Base-by-base conservation (phyloP, 1,140 invertebrate genomes). In the Protaetia brevitarsis region DNA sequence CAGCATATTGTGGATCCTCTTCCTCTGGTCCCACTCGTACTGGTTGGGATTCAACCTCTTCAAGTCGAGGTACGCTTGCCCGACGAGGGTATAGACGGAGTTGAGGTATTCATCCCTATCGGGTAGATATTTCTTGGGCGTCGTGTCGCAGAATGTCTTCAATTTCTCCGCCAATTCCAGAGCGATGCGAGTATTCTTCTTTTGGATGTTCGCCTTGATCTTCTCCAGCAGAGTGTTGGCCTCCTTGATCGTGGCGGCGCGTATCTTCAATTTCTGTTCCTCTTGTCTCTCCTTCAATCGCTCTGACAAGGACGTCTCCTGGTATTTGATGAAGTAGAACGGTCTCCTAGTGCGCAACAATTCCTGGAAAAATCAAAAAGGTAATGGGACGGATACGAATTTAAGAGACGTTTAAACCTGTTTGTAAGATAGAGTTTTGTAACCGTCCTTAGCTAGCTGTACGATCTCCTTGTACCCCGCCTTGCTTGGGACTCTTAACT, bases 241-340 rank as follows among this genome's bases (percentile, higher is more conserved):
- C 51, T 80, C 81, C 10, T 72, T 75, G 28, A 77, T 79, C 2
- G 79, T 78, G 6, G 77, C 77, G 60, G 79, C 73, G 56, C 81
- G 79, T 70, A 82, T 79, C 59, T 74, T 77, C 29, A 72, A 67
- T 11, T 82, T 69, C 23, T 82, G 74, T n/a, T 70, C 68, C 61
- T 80, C 75, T 28, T 80, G 79, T 60, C 81, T 79, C 23, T 76
- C 76, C 66, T 77, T 78, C 29, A 82, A 76, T 65, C 81, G 69
- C 62, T 78, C 79, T 1, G 81, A 81, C 56, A 80, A 75, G 6
- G 76, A 78, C 28, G 80, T 81, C 71, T 84, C 82, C 23, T 82
- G 77, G 65, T 81, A 77, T 76, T 82, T 83, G 3, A 83, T 80
- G 10, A 79, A 80, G 63, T 84, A 84, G 71, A 83, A 84, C 2